These are phyloP conservation scores for Trissolcus basalis DNA, from an alignment of 1,140 invertebrate genomes.

Conservation along the genomic window DNA sequence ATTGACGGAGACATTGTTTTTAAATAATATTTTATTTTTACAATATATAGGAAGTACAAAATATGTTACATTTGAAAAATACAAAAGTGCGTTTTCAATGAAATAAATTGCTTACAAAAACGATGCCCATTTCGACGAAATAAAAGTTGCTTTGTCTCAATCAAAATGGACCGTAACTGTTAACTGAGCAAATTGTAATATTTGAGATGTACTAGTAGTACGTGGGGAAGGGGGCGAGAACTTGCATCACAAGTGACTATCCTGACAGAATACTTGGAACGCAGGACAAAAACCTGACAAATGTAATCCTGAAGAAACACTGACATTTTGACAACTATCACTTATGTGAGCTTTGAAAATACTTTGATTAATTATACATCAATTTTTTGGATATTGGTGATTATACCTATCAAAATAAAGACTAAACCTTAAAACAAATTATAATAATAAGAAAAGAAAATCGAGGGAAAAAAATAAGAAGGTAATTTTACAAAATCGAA, in stretches of 20 bases:
- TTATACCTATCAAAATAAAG: too few species aligned
- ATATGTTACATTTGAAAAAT: conserved; percentile 43
- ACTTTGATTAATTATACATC: not conserved
- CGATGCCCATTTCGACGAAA: conserved; percentile 15
- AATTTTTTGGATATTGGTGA: not conserved
- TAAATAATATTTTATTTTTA: conserved; percentile 32
- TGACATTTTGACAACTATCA: not conserved
- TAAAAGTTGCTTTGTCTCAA: not conserved
- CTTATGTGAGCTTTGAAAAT: not conserved
- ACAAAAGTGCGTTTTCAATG: conserved; percentile 28
- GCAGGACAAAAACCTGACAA: not conserved
- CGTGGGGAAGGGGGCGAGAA: not conserved
- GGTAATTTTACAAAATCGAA: too few species aligned
- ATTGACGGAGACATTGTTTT: too few species aligned
- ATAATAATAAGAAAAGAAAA: too few species aligned
- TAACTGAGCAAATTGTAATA: conserved; percentile 8
- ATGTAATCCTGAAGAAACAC: too few species aligned
- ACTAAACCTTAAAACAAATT: too few species aligned
- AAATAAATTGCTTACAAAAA: conserved; percentile 23
- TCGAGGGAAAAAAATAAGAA: too few species aligned
- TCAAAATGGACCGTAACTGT: not conserved
- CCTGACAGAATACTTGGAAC: not conserved
- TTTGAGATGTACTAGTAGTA: not conserved
- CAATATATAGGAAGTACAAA: conserved; percentile 38
- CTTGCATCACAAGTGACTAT: not conserved